phyloP scores from a whole-genome alignment of 2,797 vertebrate genomes.

The Denticeps clupeoides region DNA sequence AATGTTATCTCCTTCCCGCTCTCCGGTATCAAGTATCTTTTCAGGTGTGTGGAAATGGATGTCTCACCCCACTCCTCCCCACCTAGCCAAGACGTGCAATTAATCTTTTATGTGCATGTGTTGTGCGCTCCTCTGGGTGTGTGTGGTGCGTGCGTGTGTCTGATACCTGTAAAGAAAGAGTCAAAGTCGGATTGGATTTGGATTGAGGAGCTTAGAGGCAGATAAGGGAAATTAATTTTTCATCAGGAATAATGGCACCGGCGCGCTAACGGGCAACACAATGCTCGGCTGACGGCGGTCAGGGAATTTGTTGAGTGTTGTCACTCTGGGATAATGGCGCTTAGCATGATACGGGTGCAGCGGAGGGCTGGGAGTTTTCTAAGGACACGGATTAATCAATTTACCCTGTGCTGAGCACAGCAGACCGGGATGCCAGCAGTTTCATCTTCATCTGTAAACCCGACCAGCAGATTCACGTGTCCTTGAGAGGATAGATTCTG shows the following conservation, averaged over 20 bases:
- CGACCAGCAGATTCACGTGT: slow-evolving; percentile 1
- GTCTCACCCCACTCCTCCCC: slow-evolving; percentile 69
- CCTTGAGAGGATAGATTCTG: too few relatives aligned
- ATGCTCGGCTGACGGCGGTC: slow-evolving; percentile 61
- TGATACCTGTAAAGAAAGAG: slow-evolving; percentile 76
- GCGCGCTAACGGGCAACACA: slow-evolving; percentile 59
- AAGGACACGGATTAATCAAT: slow-evolving; percentile 92
- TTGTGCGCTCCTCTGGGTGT: neutral
- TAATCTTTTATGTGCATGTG: slow-evolving; percentile 74
- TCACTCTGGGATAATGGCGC: slow-evolving; percentile 92
- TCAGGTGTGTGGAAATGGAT: slow-evolving; percentile 74
- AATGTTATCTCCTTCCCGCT: slow-evolving; percentile 74
- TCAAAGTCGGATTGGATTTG: slow-evolving; percentile 74
- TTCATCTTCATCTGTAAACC: slow-evolving; percentile 25
- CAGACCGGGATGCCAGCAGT: slow-evolving; percentile 65
- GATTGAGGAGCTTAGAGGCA: slow-evolving; percentile 74
- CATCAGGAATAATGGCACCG: slow-evolving; percentile 73
- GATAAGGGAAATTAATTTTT: slow-evolving; percentile 91
- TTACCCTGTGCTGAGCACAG: slow-evolving; percentile 75
- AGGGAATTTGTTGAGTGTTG: slow-evolving; percentile 90
- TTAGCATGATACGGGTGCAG: slow-evolving; percentile 87
- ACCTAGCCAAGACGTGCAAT: slow-evolving; percentile 73
- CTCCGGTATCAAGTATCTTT: slow-evolving; percentile 67
- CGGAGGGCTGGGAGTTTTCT: slow-evolving; percentile 88
- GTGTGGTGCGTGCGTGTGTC: slow-evolving; percentile 28